Base-by-base conservation (phyloP, 2,113 vertebrate species). In the Nycticebus coucang region DNA sequence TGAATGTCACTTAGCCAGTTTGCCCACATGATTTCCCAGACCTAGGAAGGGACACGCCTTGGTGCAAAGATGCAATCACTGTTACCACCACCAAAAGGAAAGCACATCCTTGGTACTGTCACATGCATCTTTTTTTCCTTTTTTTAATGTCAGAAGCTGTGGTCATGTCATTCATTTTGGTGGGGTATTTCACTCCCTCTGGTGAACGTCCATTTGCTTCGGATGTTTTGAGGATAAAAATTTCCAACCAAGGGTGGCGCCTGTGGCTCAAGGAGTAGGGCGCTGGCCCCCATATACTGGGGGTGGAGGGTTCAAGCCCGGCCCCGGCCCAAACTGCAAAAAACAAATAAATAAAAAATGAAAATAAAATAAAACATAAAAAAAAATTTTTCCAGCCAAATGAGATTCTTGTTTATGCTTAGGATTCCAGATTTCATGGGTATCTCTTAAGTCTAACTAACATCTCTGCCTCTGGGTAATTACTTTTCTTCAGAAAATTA, bases 1-100 rank as follows among this genome's bases (percentile, higher is more conserved):
- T 97, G 96, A 97, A 97, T 97, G 97, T 97, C 96, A 97, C 96
- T 97, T 68, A 97, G 96, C 96, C 96, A 96, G 97, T 98, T 98
- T 95, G 91, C 86, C 97, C 55, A 93, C 95, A 96, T 95, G 95
- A 90, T 88, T 97, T 95, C 91, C 94, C 91, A 90, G 94, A 81
- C 92, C 85, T 78, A 83, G 93, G 94, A 95, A 95, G 75, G 88
- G 95, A 94, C 95, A 96, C 94, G 24, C 97, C 96, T 95, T 74
- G 89, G 87, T 94, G 90, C 33, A 69, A 41, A 97, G 96, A 97
- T 97, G 96, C 83, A 95, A 96, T 97, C 84, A 0, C 9, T 57
- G 71, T 80, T 80, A 53, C 77, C 21, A 64, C 68, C 50, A 59
- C 62, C 82, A 84, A 87, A 79, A 93, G 93, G 87, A 75, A 84